These are phyloP conservation scores for Ptilonorhynchus violaceus DNA, from an alignment of 2,113 vertebrate species.

Conservation along the genomic window DNA sequence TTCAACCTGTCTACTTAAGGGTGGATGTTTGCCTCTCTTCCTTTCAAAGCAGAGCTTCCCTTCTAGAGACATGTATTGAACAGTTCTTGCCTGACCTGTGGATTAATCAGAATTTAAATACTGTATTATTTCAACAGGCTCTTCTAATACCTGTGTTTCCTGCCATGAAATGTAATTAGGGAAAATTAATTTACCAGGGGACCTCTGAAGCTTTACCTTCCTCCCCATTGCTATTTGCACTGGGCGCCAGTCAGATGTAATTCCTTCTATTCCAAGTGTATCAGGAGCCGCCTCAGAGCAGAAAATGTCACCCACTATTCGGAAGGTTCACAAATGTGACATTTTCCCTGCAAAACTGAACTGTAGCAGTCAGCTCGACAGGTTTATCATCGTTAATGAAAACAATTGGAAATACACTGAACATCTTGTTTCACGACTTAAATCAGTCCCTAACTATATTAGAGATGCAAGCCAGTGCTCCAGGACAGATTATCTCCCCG, in stretches of 20 bases:
- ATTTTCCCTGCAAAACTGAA: neutral
- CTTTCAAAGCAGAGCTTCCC: conserved; percentile 46
- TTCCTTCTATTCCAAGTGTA: neutral
- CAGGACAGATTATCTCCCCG: conserved; percentile 34
- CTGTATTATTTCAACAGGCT: conserved; percentile 28
- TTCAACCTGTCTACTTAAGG: neutral
- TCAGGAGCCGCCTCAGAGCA: neutral
- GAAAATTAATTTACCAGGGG: conserved; percentile 35
- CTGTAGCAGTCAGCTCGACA: neutral
- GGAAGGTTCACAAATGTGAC: conserved; percentile 4
- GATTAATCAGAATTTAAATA: conserved; percentile 50
- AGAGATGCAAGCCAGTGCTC: conserved; percentile 20
- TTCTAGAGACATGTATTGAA: neutral
- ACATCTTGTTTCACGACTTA: neutral
- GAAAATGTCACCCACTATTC: neutral
- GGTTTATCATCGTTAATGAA: conserved; percentile 23
- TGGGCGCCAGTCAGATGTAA: neutral
- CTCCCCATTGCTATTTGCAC: neutral
- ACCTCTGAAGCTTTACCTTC: conserved; percentile 17
- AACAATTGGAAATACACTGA: conserved; percentile 45
- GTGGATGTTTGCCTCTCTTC: neutral
- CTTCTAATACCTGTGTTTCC: conserved; percentile 37
- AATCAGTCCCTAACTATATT: neutral
- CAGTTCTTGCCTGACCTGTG: neutral
- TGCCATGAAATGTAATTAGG: conserved; percentile 42